Evolutionary conservation across 2,888 invertebrate species (phyloP), one percentile per base, ranked within the genome.

Genomic region (Electrophaes corylata): DNA sequence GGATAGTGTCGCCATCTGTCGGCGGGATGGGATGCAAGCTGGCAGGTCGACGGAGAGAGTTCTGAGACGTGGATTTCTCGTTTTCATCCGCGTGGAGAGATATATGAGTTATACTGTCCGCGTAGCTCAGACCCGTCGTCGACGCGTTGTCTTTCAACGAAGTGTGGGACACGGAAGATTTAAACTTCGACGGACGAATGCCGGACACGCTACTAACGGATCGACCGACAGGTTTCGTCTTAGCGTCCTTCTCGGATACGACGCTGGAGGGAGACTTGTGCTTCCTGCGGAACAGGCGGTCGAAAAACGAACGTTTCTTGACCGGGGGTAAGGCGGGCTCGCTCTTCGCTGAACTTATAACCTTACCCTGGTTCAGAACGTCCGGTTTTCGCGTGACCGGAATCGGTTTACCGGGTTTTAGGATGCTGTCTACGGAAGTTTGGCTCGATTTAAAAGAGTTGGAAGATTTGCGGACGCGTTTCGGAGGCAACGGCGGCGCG

Each of bases 401-500:
- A 33, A 88, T 37, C 62, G 77, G 85, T 0, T 76, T 72, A 1
- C 91, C 91, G 1, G 91, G 90, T 54, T 84, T 85, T 0, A 89
- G 67, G 20, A 90, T 75, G 44, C 86, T 84, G 48, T 90, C 85
- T 8, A 88, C 89, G 0, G 91, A 90, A 0, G 86, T 88, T 54
- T 89, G 90, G 44, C 88, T 92, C 14, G 79, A 84, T 69, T 76
- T 89, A 67, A 91, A 83, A 0, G 79, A 77, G 58, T 88, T 62
- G 3, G 54, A 56, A 0, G 60, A 23, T 14, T 48, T 53, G 50
- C 94, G 94, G 2, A 94, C 89, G 46, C 97, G 93, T 77, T 97
- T 97, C 0, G 97, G 97, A 0, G 97, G 97, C 55, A 96, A 73
- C 0, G 96, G 96, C 0, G 97, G 96, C 40, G 95, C 89, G 58